These are phyloP conservation scores for Idaea straminata DNA, from an alignment of 2,888 invertebrate genomes.

Conservation along the genomic window DNA sequence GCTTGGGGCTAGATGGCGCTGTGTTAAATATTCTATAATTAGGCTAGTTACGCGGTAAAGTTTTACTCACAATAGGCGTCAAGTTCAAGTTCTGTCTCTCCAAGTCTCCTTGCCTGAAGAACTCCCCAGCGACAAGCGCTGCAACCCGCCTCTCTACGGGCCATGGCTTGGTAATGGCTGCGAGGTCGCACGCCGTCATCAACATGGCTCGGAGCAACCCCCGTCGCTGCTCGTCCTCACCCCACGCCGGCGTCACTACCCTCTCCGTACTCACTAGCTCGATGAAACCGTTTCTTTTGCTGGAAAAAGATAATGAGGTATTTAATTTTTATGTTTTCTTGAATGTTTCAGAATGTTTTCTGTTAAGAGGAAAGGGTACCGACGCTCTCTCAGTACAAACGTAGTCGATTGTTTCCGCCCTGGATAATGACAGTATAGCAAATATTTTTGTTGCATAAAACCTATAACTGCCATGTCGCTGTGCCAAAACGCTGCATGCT, in stretches of 20 bases:
- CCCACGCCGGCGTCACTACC: slow-evolving; percentile 72
- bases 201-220: slow-evolving; percentile 93
- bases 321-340: no score
- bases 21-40: no score
- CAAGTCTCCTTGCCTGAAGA: slow-evolving; percentile 96
- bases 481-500: no score
- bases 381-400: no score
- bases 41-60: not conserved
- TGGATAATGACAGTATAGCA: no score
- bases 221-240: slow-evolving; percentile 87
- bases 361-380: no score
- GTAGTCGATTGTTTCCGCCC: no score
- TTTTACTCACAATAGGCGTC: slow-evolving; percentile 89
- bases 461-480: no score
- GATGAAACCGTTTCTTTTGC: slow-evolving; percentile 93
- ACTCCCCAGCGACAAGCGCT: slow-evolving; percentile 94
- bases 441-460: no score
- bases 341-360: no score
- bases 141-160: slow-evolving; percentile 95
- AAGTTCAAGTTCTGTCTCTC: slow-evolving; percentile 93
- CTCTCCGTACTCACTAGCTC: slow-evolving; percentile 80
- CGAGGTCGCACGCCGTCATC: slow-evolving; percentile 97
- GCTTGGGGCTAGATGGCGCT: no score
- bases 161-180: slow-evolving; percentile 97
- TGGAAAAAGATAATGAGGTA: slow-evolving; percentile 47